A percentile compares a stretch with the other conserved stretches of the same genome.
Conservation (phyloP, 2,797 vertebrate species). For the Gymnodraco acuticeps region DNA sequence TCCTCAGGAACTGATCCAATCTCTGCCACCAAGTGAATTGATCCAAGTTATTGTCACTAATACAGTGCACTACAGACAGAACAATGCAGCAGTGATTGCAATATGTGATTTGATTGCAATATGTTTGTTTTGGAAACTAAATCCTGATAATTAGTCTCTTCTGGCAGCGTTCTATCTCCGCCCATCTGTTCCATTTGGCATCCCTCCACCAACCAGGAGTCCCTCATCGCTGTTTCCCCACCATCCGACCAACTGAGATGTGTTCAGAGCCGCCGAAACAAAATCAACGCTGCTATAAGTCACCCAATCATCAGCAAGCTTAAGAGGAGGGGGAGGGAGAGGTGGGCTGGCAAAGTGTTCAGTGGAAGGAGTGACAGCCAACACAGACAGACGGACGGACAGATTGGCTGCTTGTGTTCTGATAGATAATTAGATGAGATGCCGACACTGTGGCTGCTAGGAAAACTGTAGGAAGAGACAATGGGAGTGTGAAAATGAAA, state of each 20-base stretch:
- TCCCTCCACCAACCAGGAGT: conserved; percentile 79
- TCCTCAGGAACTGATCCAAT: conserved; percentile 63
- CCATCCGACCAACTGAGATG: conserved; percentile 66
- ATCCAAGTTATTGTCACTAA: conserved; percentile 69
- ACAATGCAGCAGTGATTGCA: conserved; percentile 80
- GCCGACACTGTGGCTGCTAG: conserved; percentile 64
- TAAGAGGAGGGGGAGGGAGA: conserved; percentile 2
- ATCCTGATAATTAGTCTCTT: conserved; percentile 85
- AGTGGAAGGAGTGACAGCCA: conserved; percentile 56
- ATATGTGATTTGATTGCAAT: conserved; percentile 86
- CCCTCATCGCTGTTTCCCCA: conserved; percentile 72
- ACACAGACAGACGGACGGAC: conserved; percentile 74
- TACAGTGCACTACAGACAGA: conserved; percentile 33
- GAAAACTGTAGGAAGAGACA: conserved; percentile 45
- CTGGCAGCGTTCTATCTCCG: conserved; percentile 76
- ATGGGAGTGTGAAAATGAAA: conserved; percentile 34
- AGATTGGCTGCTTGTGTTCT: conserved; percentile 76
- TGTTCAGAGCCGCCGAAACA: conserved; percentile 52
- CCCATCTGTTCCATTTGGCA: conserved; percentile 86
- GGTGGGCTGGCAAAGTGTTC: conserved; percentile 56
- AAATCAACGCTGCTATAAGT: conserved; percentile 52
- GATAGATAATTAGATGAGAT: conserved; percentile 79
- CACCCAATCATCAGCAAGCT: conserved; percentile 54
- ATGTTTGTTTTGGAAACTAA: conserved; percentile 87
- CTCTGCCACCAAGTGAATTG: conserved; percentile 59